Conservation (phyloP, 2,888 invertebrate species). For the Cephus runcator region DNA sequence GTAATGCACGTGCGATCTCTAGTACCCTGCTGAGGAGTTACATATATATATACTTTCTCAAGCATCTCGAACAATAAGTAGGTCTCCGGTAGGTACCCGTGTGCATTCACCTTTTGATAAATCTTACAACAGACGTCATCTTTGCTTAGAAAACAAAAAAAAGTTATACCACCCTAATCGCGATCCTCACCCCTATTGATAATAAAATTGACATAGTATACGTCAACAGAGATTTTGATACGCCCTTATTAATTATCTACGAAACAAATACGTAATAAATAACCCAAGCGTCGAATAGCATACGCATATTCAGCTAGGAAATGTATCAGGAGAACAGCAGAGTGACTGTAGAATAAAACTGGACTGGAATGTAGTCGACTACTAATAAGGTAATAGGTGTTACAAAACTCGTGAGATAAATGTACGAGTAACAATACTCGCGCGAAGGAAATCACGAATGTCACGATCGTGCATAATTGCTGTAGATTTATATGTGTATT, state of each 20-base stretch:
- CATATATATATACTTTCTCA: not conserved
- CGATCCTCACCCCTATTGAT: not conserved
- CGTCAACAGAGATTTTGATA: not conserved
- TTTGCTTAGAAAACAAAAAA: not conserved
- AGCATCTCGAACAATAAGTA: not conserved
- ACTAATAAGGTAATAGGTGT: not conserved
- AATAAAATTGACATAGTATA: not conserved
- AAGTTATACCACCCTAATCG: not conserved
- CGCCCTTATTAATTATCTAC: not conserved
- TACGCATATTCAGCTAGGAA: not conserved
- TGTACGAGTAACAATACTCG: not conserved
- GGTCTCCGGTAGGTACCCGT: not conserved
- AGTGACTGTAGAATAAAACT: not conserved
- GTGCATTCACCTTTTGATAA: not conserved
- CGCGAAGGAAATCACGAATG: not conserved
- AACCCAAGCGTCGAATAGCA: not conserved
- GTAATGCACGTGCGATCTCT: conserved; percentile 40
- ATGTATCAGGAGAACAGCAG: not conserved
- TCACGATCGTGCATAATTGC: not conserved
- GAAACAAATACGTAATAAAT: not conserved
- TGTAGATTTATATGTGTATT: not conserved
- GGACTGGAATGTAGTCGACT: not conserved
- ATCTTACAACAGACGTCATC: not conserved
- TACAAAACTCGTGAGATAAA: not conserved
- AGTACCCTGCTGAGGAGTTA: conserved; percentile 23